phyloP scores from a whole-genome alignment of 2,113 vertebrate genomes.

The Oxyruncus cristatus region DNA sequence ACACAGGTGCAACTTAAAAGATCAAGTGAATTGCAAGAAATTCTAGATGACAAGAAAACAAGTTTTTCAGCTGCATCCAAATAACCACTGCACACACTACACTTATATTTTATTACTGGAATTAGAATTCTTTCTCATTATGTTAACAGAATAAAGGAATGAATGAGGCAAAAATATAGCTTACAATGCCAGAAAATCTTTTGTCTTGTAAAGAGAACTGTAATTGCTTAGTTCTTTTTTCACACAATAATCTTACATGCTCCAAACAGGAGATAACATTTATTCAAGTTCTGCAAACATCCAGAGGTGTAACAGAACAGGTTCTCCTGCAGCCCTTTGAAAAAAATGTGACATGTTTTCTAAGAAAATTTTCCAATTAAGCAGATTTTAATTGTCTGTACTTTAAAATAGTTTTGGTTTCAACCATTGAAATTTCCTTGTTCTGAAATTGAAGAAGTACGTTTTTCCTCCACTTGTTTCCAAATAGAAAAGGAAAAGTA shows the following conservation, averaged over 20 bases:
- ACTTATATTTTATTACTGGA: constrained; percentile 12
- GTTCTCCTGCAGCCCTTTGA: background rate
- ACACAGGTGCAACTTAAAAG: constrained; percentile 23
- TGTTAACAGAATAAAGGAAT: background rate
- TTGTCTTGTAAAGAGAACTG: background rate
- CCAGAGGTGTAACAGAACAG: background rate
- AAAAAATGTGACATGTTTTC: background rate
- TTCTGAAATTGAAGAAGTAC: background rate
- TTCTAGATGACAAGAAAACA: constrained; percentile 8
- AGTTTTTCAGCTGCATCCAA: constrained; percentile 10
- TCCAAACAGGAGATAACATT: background rate
- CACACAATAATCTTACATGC: background rate
- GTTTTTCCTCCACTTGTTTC: background rate
- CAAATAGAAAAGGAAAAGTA: background rate
- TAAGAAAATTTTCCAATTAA: background rate
- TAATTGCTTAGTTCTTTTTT: background rate
- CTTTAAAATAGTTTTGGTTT: background rate
- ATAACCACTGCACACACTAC: background rate
- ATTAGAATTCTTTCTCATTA: constrained; percentile 34
- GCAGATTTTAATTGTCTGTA: background rate
- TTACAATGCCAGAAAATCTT: background rate
- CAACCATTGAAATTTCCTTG: background rate
- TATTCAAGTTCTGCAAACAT: background rate
- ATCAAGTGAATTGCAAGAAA: constrained; percentile 26
- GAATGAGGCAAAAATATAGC: background rate